phyloP scores from a whole-genome alignment of 2,113 vertebrate genomes.

The Pterocles burchelli region DNA sequence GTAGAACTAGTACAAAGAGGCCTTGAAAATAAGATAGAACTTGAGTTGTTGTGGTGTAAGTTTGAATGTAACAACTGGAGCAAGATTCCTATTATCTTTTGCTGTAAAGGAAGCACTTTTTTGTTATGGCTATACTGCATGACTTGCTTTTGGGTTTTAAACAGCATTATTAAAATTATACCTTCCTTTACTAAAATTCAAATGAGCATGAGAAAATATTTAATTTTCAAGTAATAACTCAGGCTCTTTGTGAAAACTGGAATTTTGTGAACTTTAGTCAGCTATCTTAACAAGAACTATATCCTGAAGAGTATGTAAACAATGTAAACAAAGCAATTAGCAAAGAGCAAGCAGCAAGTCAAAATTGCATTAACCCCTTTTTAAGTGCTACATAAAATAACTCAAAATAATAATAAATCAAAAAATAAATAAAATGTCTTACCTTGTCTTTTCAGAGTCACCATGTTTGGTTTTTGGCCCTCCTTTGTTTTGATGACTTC shows the following conservation, averaged over 20 bases:
- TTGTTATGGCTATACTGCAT: neutral
- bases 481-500: conserved; percentile 62
- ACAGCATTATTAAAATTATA: neutral
- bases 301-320: neutral
- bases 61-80: neutral
- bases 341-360: neutral
- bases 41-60: neutral
- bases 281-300: neutral
- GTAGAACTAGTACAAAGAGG: neutral
- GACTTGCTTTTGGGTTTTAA: neutral
- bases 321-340: neutral
- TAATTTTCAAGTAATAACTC: neutral
- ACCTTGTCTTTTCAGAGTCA: conserved; percentile 71
- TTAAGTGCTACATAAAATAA: neutral
- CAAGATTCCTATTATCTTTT: neutral
- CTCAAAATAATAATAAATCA: neutral
- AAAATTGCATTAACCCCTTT: neutral
- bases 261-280: neutral
- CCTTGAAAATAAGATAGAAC: neutral
- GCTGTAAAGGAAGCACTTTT: neutral
- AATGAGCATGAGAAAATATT: neutral
- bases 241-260: neutral
- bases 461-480: conserved; percentile 52
- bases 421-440: neutral
- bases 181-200: neutral